These are phyloP conservation scores for Cerceris ruficornis DNA, from an alignment of 2,888 invertebrate genomes.

Conservation along the genomic window DNA sequence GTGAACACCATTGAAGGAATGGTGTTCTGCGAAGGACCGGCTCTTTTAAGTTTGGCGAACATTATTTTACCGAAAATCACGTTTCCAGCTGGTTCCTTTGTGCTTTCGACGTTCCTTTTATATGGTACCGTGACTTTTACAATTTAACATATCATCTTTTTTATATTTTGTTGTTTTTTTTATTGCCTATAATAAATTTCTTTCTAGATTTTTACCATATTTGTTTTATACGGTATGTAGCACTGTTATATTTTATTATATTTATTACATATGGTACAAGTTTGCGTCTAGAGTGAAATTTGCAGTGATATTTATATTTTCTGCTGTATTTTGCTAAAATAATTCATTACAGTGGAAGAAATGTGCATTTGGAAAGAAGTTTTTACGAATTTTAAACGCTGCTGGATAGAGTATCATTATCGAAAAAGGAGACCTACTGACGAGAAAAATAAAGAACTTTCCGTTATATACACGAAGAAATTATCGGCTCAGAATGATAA, in stretches of 20 bases:
- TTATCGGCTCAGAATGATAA: background rate
- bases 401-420: conserved; percentile 67
- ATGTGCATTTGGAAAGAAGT: conserved; percentile 71
- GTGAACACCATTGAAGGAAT: conserved; percentile 71
- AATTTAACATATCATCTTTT: background rate
- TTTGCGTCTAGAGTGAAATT: background rate
- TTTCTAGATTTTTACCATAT: background rate
- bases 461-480: conserved; percentile 1
- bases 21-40: conserved; percentile 67
- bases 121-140: conserved; percentile 61
- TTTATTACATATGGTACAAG: background rate
- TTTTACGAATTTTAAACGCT: conserved; percentile 62
- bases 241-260: background rate
- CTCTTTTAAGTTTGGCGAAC: conserved; percentile 62
- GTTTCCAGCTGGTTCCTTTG: conserved; percentile 63
- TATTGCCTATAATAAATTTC: background rate
- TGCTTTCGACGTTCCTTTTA: conserved; percentile 64
- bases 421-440: conserved; percentile 10
- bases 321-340: background rate
- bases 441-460: conserved; percentile 4
- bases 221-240: too few relatives aligned
- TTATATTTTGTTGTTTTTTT: background rate
- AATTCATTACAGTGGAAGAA: conserved; percentile 67
- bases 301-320: background rate
- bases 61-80: conserved; percentile 63